phyloP scores from a whole-genome alignment of 2,113 vertebrate species.

The Ciconia maguari region DNA sequence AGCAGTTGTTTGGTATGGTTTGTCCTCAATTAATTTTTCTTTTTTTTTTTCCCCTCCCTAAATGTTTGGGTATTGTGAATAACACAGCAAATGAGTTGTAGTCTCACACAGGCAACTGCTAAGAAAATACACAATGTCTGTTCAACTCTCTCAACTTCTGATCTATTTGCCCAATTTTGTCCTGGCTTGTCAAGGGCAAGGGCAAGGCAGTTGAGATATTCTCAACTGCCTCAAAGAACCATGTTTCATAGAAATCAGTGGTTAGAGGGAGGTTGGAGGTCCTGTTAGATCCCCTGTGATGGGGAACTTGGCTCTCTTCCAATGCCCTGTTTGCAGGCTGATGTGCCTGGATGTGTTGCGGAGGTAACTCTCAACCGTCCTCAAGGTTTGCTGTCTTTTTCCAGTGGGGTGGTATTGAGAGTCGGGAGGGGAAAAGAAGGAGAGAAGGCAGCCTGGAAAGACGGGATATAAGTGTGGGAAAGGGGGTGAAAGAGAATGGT shows the following conservation, averaged over 20 bases:
- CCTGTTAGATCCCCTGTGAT: not conserved
- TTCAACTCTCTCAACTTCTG: not conserved
- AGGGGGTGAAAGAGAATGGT: not conserved
- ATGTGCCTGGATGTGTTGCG: not conserved
- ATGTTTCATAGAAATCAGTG: not conserved
- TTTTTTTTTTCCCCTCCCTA: not conserved
- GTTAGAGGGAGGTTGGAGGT: not conserved
- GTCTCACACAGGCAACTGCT: not conserved
- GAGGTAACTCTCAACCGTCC: not conserved
- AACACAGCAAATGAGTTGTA: not conserved
- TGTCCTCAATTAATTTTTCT: not conserved
- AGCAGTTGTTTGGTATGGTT: not conserved
- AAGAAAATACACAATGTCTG: not conserved
- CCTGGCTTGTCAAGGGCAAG: not conserved
- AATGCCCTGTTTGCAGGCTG: not conserved
- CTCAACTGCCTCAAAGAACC: not conserved
- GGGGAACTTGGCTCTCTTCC: not conserved
- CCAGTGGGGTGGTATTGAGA: not conserved
- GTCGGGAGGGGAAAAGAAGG: not conserved
- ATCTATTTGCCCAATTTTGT: not conserved
- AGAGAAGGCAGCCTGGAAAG: not conserved
- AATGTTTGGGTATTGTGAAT: not conserved
- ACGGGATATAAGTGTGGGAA: rapidly evolving
- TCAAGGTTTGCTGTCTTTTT: not conserved
- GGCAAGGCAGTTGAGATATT: too few relatives aligned